These are phyloP conservation scores for Muricea muricata DNA, from an alignment of 92 coral and sea anemone species.

Conservation along the genomic window DNA sequence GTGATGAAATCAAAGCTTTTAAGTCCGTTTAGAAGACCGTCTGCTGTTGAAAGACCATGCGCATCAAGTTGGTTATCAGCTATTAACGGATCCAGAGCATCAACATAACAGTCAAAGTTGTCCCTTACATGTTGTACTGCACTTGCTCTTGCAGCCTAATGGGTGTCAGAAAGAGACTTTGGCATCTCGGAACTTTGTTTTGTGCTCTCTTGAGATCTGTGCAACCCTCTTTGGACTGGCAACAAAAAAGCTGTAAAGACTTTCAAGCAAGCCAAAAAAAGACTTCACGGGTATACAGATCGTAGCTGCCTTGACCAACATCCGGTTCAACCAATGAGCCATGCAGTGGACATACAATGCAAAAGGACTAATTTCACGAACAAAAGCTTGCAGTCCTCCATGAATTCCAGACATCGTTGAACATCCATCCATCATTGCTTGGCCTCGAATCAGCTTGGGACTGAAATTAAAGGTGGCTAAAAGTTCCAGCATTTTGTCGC, in stretches of 20 bases:
- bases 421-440: constrained; percentile 29
- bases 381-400: constrained; percentile 34
- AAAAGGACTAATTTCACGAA: constrained; percentile 20
- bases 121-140: constrained; percentile 34
- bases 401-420: constrained; percentile 23
- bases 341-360: constrained; percentile 32
- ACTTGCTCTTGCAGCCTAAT: constrained; percentile 72
- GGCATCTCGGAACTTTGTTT: constrained; percentile 42
- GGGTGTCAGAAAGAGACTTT: constrained; percentile 77
- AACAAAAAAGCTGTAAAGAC: constrained; percentile 22
- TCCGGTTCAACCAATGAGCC: constrained; percentile 23
- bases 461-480: neutral
- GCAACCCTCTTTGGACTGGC: constrained; percentile 30
- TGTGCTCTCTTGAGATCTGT: constrained; percentile 13
- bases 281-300: constrained; percentile 17
- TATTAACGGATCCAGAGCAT: constrained; percentile 29
- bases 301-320: constrained; percentile 17
- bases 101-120: constrained; percentile 31
- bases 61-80: constrained; percentile 29
- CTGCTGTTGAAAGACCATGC: constrained; percentile 24
- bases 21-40: constrained; percentile 29
- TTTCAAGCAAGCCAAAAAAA: constrained; percentile 34
- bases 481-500: constrained; percentile 21
- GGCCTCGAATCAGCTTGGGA: constrained; percentile 25
- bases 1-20: constrained; percentile 11